These are phyloP conservation scores for Aix galericulata DNA, from an alignment of 2,113 vertebrate species.

Conservation along the genomic window DNA sequence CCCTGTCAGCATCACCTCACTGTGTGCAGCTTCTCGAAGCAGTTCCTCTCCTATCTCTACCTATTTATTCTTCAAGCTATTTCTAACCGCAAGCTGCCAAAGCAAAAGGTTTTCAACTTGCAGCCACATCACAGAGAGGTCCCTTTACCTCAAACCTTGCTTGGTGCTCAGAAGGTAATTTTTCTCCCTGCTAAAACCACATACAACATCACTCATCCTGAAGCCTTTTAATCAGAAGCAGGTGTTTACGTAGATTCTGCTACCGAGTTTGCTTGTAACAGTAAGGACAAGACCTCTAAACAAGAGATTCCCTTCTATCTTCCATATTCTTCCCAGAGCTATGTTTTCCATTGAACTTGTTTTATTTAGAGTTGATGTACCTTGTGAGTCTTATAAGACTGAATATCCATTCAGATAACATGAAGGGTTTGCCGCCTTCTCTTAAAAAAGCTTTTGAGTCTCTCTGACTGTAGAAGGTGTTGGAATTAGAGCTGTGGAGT, in stretches of 20 bases:
- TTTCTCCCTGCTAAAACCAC: conserved; percentile 45
- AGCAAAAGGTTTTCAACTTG: conserved; percentile 18
- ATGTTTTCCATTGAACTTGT: neutral
- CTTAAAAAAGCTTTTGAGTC: neutral
- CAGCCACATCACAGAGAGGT: conserved; percentile 71
- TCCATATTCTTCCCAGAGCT: neutral
- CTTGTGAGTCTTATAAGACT: neutral
- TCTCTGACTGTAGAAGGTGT: neutral
- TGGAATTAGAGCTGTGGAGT: neutral
- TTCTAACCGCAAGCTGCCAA: conserved; percentile 56
- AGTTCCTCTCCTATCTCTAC: neutral
- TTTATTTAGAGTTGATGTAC: neutral
- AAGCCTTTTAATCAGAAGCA: neutral
- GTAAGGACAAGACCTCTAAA: neutral
- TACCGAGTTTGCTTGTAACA: neutral
- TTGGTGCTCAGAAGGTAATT: conserved; percentile 35
- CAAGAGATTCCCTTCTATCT: neutral
- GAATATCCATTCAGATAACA: neutral
- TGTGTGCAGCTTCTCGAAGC: neutral
- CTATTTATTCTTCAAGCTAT: conserved; percentile 3
- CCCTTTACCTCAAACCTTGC: conserved; percentile 50
- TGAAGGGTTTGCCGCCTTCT: neutral
- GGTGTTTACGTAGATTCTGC: neutral
- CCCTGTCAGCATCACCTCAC: neutral
- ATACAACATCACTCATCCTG: neutral